These are phyloP conservation scores for Onychostruthus taczanowskii DNA, from an alignment of 2,113 vertebrate species.

Conservation along the genomic window DNA sequence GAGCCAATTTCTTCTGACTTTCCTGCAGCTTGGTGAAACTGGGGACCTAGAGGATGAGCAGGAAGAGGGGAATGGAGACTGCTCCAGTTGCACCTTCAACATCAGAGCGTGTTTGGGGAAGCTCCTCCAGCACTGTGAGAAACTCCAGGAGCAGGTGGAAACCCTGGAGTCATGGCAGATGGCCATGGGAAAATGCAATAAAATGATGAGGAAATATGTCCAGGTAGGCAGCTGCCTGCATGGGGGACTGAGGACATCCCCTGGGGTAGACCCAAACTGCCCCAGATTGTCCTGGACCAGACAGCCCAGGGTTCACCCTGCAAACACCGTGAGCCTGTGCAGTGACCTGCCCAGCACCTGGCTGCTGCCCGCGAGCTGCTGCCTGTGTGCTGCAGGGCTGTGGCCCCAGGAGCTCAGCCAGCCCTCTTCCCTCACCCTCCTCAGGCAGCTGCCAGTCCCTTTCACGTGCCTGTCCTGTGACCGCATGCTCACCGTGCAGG, in stretches of 20 bases:
- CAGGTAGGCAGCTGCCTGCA: background rate
- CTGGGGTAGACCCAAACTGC: background rate
- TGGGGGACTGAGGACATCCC: background rate
- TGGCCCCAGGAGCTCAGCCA: background rate
- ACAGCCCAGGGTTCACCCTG: background rate
- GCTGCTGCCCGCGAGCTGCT: background rate
- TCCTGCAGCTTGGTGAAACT: too few relatives aligned
- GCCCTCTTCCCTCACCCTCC: background rate
- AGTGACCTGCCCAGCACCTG: background rate
- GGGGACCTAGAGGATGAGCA: too few relatives aligned
- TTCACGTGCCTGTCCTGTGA: background rate
- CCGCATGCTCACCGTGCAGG: background rate
- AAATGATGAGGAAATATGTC: too few relatives aligned
- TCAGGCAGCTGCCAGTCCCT: background rate
- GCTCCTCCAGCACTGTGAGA: too few relatives aligned
- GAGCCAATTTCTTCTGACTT: too few relatives aligned
- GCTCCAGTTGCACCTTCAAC: too few relatives aligned
- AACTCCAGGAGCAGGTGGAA: too few relatives aligned
- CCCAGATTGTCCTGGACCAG: background rate
- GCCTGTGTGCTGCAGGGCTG: background rate
- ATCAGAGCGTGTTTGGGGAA: too few relatives aligned
- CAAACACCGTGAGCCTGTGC: background rate
- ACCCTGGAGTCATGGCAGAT: too few relatives aligned
- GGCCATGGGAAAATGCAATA: too few relatives aligned
- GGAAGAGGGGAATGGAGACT: too few relatives aligned